Percentiles rank a stretch among this genome's conserved stretches.
These are phyloP conservation scores for Lampris megalopsis DNA, from an alignment of 2,113 vertebrate genomes.

Conservation along the genomic window DNA sequence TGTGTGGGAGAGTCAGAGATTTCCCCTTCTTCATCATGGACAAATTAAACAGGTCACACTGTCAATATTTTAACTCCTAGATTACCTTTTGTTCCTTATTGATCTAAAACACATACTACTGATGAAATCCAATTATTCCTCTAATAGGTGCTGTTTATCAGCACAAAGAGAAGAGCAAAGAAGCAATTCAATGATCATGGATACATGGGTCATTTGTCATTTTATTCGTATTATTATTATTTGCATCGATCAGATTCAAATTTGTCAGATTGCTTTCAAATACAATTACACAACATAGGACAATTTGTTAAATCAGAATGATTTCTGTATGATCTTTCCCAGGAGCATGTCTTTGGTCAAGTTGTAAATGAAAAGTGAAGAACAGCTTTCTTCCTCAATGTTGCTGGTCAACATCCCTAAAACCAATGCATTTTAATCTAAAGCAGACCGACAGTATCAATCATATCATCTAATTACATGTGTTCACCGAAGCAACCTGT, in stretches of 20 bases:
- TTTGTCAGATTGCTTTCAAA: slow-evolving; percentile 76
- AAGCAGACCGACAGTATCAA: slow-evolving; percentile 52
- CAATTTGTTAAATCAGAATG: slow-evolving; percentile 73
- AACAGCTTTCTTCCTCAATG: slow-evolving; percentile 59
- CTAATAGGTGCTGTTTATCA: neutral
- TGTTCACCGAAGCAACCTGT: slow-evolving; percentile 37
- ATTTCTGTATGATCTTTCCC: slow-evolving; percentile 62
- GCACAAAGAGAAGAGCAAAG: neutral
- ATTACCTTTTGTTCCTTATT: too few relatives aligned
- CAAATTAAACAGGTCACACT: neutral
- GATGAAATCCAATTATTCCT: too few relatives aligned
- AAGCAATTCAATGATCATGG: slow-evolving; percentile 32
- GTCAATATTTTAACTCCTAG: neutral
- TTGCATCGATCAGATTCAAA: slow-evolving; percentile 75
- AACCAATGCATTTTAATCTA: slow-evolving; percentile 46
- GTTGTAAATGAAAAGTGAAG: slow-evolving; percentile 69
- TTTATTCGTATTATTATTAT: slow-evolving; percentile 81
- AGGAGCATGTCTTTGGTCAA: slow-evolving; percentile 79
- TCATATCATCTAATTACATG: slow-evolving; percentile 55
- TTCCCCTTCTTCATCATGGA: slow-evolving; percentile 39
- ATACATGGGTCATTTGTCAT: slow-evolving; percentile 80
- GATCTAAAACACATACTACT: too few relatives aligned
- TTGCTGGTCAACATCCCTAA: slow-evolving; percentile 45
- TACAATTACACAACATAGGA: slow-evolving; percentile 76
- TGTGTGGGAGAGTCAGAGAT: slow-evolving; percentile 37